Base-by-base conservation (phyloP, 2,113 vertebrate species). In the Empidonax traillii region DNA sequence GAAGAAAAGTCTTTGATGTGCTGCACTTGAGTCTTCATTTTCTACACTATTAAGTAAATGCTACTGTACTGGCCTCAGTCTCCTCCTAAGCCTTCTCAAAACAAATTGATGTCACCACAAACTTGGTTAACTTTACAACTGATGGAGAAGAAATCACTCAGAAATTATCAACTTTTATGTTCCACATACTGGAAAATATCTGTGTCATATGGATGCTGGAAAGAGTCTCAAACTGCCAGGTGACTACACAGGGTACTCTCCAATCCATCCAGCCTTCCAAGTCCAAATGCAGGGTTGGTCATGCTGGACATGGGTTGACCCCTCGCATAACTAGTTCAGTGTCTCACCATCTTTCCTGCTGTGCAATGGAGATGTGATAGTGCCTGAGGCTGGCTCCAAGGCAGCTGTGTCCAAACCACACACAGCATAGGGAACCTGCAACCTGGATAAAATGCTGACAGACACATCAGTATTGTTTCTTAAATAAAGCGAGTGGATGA, bases 161-260 rank as follows among this genome's bases (percentile, higher is more conserved):
- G 80, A 92, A 94, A 63, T 81, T 51, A 89, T 67, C 55, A 86
- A 15, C 20, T 93, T 92, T 93, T 88, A 90, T 84, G 68, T 39
- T 90, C 51, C 43, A 67, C 33, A 35, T 66, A 49, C n/a, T 76
- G 31, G 56, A 78, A 91, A 91, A 78, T 46, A 59, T 52, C 39
- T 41, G 7, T 39, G 35, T 78, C 51, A 78, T 51, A 39, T 8
- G 27, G 23, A 30, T 58, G 27, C 16, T 63, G 27, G 52, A 91
- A 39, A 82, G 12, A 14, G 12, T 19, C 5, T 87, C 47, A 46
- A 75, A 71, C 5, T 28, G 14, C 16, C 44, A 75, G 35, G 25
- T 72, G 43, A 43, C 47, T 55, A 14, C 30, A 35, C n/a, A 55
- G 21, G 37, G 28, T 28, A 37, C 14, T 59, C 5, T 12, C 39